phyloP scores from a whole-genome alignment of 2,113 vertebrate genomes.

The Percina caprodes region DNA sequence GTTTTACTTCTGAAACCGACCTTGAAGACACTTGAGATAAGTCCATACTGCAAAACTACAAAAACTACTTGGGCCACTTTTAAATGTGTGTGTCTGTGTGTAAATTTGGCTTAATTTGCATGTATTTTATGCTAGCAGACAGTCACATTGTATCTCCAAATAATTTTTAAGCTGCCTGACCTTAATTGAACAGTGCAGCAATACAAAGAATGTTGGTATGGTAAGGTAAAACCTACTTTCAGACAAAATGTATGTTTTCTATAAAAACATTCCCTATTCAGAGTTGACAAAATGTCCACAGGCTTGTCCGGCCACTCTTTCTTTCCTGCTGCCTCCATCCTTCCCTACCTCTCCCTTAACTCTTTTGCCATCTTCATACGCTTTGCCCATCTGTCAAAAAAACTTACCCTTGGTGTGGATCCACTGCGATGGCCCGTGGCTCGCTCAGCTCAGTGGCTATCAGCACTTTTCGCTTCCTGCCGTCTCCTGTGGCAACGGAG shows the following conservation, averaged over 20 bases:
- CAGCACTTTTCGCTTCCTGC: conserved; percentile 90
- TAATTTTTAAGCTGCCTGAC: conserved; percentile 21
- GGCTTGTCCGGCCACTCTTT: not conserved
- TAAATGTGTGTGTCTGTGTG: not conserved
- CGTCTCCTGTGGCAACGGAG: conserved; percentile 93
- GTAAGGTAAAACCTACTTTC: conserved; percentile 11
- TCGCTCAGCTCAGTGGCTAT: conserved; percentile 91
- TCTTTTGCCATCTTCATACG: not conserved
- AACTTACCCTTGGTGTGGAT: conserved; percentile 91
- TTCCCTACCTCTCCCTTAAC: not conserved
- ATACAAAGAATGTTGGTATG: conserved; percentile 2
- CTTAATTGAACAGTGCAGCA: not conserved
- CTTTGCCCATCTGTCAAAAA: conserved; percentile 14
- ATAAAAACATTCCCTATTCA: not conserved
- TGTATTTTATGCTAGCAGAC: conserved; percentile 62
- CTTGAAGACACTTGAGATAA: conserved; percentile 17
- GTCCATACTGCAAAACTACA: conserved; percentile 13
- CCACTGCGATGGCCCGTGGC: conserved; percentile 94
- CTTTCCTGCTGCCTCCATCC: not conserved
- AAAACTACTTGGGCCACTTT: conserved; percentile 20
- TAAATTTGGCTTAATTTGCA: conserved; percentile 56
- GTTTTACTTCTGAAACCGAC: conserved; percentile 11
- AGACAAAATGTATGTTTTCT: not conserved
- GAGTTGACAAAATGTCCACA: conserved; percentile 1
- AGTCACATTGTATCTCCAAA: conserved; percentile 7